phyloP scores from a whole-genome alignment of 2,113 vertebrate genomes.

The Hippocampus abdominalis region DNA sequence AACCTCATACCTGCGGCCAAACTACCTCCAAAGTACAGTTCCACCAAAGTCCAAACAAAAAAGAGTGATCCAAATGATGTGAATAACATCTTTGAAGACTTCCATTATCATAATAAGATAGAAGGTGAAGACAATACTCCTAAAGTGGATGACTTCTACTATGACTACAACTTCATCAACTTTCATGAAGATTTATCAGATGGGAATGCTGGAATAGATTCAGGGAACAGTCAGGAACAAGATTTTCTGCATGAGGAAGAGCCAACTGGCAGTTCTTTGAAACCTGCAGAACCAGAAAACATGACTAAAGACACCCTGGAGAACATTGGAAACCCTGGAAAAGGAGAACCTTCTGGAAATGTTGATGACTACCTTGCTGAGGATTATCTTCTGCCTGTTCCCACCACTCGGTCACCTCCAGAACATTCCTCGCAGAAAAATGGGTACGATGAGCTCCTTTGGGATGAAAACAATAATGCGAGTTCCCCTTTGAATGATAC shows the following conservation, averaged over 20 bases:
- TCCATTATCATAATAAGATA: slow-evolving; percentile 59
- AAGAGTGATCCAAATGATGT: slow-evolving; percentile 64
- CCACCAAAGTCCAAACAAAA: slow-evolving; percentile 58
- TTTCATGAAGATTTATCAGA: slow-evolving; percentile 91
- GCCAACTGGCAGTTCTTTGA: slow-evolving; percentile 13
- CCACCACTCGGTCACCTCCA: slow-evolving; percentile 24
- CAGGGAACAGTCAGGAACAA: slow-evolving; percentile 25
- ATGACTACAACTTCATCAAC: slow-evolving; percentile 96
- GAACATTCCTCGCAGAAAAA: slow-evolving; percentile 21
- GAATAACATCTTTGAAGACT: slow-evolving; percentile 28
- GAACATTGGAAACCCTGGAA: not conserved
- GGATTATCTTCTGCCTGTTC: slow-evolving; percentile 60
- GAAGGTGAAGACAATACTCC: slow-evolving; percentile 51
- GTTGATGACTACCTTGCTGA: slow-evolving; percentile 36
- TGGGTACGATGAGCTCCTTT: not conserved
- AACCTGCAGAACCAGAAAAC: not conserved
- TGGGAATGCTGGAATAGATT: slow-evolving; percentile 32
- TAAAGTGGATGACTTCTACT: slow-evolving; percentile 92
- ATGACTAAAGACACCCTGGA: slow-evolving; percentile 5
- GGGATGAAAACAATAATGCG: slow-evolving; percentile 25
- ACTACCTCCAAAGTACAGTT: slow-evolving; percentile 22
- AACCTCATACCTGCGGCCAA: slow-evolving; percentile 64
- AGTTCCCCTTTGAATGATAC: slow-evolving; percentile 16
- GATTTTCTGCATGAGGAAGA: slow-evolving; percentile 14
- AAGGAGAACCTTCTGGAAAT: slow-evolving; percentile 13